These are phyloP conservation scores for Orchestes rusci DNA, from an alignment of 2,888 invertebrate genomes.

Conservation along the genomic window DNA sequence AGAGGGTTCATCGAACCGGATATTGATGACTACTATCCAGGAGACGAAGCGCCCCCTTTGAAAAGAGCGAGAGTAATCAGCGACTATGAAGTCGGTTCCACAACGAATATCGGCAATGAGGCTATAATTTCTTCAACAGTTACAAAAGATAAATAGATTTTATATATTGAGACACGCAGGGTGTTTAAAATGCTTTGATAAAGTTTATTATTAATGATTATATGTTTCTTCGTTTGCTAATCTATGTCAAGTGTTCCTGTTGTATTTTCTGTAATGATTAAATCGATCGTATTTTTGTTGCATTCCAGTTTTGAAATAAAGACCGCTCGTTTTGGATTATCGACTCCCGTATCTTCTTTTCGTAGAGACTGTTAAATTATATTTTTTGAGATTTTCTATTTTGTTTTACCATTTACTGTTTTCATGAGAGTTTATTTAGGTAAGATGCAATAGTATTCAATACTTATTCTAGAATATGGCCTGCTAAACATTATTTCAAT, in stretches of 20 bases:
- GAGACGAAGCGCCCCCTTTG: constrained; percentile 28
- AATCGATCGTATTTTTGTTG: constrained; percentile 21
- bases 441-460: too few relatives aligned
- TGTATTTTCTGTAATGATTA: constrained; percentile 15
- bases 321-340: too few relatives aligned
- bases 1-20: constrained; percentile 36
- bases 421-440: too few relatives aligned
- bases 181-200: not conserved
- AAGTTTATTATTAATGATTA: not conserved
- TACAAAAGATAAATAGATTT: constrained; percentile 18
- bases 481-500: too few relatives aligned
- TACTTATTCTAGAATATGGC: too few relatives aligned
- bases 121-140: constrained; percentile 14
- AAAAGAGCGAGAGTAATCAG: constrained; percentile 31
- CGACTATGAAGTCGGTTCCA: too few relatives aligned
- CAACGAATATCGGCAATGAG: too few relatives aligned
- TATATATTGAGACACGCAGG: too few relatives aligned
- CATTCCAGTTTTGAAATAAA: too few relatives aligned
- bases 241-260: constrained; percentile 21
- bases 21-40: constrained; percentile 32
- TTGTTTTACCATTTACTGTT: too few relatives aligned
- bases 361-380: constrained; percentile 16
- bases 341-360: too few relatives aligned
- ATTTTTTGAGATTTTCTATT: constrained; percentile 16
- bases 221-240: constrained; percentile 14